phyloP scores from a whole-genome alignment of 2,797 vertebrate genomes.

The Lerista edwardsae region DNA sequence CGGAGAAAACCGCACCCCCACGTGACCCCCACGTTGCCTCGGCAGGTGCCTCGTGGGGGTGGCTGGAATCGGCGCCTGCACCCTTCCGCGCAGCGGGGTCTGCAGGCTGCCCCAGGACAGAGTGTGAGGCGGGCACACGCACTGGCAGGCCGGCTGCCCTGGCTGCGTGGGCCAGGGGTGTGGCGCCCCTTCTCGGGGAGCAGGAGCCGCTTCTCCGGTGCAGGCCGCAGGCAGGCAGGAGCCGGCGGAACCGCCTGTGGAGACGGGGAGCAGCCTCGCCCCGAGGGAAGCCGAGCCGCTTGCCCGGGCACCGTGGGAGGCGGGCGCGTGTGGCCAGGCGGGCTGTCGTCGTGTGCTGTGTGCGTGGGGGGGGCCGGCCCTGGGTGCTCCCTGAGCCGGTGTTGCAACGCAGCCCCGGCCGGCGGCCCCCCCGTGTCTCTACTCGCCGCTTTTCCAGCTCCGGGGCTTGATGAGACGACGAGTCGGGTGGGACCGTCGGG shows the following conservation, averaged over 20 bases:
- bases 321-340: conserved; percentile 45
- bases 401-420: conserved; percentile 42
- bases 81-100: too few relatives aligned
- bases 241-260: background rate
- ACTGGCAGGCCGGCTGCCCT: too few relatives aligned
- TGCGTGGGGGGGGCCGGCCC: conserved; percentile 63
- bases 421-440: conserved; percentile 61
- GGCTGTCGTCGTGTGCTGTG: background rate
- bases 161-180: too few relatives aligned
- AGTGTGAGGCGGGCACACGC: too few relatives aligned
- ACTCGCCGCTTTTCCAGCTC: conserved; percentile 71
- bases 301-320: background rate
- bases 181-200: background rate
- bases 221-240: too few relatives aligned
- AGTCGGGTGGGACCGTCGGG: conserved; percentile 63
- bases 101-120: too few relatives aligned
- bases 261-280: background rate
- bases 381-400: conserved; percentile 37
- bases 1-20: too few relatives aligned
- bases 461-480: conserved; percentile 65
- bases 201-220: background rate
- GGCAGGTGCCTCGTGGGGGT: too few relatives aligned
- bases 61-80: too few relatives aligned
- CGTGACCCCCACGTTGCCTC: too few relatives aligned
- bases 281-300: background rate